Conservation (phyloP, 1,140 invertebrate genomes). For the Trichonephila inaurata region DNA sequence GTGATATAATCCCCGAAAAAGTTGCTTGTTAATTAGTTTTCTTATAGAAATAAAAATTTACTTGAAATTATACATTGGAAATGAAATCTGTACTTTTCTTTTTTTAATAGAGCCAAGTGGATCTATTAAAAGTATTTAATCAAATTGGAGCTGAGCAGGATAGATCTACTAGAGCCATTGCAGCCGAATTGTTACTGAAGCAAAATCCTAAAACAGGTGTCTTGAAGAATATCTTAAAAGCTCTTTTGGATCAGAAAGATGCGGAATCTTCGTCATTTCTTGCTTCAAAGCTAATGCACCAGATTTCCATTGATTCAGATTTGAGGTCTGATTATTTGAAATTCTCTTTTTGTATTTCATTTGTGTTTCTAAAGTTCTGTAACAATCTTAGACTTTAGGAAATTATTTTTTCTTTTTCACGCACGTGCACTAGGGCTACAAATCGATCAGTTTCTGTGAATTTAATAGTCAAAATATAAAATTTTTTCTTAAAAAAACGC, state of each 20-base stretch:
- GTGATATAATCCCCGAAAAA: no score
- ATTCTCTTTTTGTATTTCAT: neutral
- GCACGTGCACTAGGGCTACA: no score
- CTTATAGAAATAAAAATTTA: no score
- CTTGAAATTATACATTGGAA: no score
- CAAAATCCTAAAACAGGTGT: neutral
- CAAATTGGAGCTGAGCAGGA: conserved; percentile 9
- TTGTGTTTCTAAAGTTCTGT: neutral
- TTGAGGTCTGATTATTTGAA: conserved; percentile 7
- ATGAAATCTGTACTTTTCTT: neutral
- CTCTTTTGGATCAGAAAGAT: conserved; percentile 7
- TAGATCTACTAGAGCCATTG: conserved; percentile 30
- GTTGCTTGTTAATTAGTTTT: no score
- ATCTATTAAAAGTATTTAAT: conserved; percentile 39
- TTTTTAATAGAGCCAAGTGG: conserved; percentile 16
- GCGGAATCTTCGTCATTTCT: conserved; percentile 34
- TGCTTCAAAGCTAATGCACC: conserved; percentile 3
- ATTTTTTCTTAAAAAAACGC: no score
- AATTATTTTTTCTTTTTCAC: no score
- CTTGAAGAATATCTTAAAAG: conserved; percentile 32
- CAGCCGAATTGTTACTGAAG: conserved; percentile 29
- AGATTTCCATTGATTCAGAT: neutral
- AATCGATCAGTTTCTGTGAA: no score
- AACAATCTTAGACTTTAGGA: neutral
- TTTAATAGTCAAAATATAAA: no score